These are phyloP conservation scores for Notospermus geniculatus DNA, from an alignment of 1,140 invertebrate genomes.

Conservation along the genomic window DNA sequence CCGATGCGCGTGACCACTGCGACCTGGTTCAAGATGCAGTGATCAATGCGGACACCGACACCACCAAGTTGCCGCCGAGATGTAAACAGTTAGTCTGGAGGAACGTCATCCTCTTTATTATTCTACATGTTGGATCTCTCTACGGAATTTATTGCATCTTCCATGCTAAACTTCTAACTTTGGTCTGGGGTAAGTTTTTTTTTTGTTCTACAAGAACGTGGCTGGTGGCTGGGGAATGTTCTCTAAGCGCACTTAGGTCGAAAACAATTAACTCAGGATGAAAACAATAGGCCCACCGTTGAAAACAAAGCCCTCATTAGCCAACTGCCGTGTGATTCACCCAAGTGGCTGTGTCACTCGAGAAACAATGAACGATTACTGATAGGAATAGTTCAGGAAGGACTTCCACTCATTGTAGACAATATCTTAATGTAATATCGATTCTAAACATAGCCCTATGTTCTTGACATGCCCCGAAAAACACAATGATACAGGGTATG, in stretches of 20 bases:
- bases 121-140: conserved; percentile 81
- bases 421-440: no score
- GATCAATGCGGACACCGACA: neutral
- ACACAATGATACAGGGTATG: no score
- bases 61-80: neutral
- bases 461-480: no score
- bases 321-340: no score
- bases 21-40: conserved; percentile 4
- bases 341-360: no score
- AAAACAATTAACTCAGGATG: neutral
- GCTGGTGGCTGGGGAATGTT: neutral
- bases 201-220: neutral
- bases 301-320: no score
- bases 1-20: neutral
- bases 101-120: conserved; percentile 82
- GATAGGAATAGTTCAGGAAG: no score
- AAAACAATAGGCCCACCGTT: neutral
- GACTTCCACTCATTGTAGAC: no score
- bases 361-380: no score
- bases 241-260: neutral
- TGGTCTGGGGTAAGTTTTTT: conserved; percentile 69
- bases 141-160: conserved; percentile 83
- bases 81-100: conserved; percentile 77
- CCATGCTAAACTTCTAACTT: conserved; percentile 74
- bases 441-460: no score